Evolutionary conservation across 2,113 vertebrate genomes (phyloP).

Genomic region (Labrus mixtus): DNA sequence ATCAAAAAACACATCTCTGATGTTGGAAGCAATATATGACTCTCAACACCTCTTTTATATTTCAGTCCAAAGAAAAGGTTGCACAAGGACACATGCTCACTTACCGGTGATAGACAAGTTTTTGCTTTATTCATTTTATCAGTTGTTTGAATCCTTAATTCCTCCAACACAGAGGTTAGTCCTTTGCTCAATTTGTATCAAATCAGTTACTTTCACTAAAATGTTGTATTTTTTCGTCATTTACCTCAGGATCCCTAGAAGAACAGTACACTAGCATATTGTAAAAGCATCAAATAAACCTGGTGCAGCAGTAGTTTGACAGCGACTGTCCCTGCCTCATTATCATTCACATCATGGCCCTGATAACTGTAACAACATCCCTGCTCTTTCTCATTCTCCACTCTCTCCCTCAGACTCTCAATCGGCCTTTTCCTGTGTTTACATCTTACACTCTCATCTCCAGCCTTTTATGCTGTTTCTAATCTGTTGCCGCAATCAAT

Average conservation of each 20-base stretch:
- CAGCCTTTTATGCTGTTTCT: not conserved
- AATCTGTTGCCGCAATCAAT: slow-evolving; percentile 31
- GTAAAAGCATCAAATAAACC: slow-evolving; percentile 16
- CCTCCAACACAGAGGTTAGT: not conserved
- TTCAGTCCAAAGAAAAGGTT: not conserved
- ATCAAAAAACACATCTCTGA: not conserved
- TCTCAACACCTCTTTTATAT: not conserved
- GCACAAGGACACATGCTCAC: not conserved
- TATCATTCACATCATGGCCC: slow-evolving; percentile 33
- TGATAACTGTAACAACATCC: slow-evolving; percentile 16
- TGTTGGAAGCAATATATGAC: not conserved
- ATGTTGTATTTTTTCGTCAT: not conserved
- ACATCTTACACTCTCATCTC: not conserved
- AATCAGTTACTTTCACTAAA: not conserved
- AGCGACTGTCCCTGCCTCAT: slow-evolving; percentile 8
- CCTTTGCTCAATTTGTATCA: not conserved
- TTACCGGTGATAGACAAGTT: not conserved
- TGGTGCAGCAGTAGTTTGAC: not conserved
- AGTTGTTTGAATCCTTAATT: not conserved
- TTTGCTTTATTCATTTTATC: not conserved
- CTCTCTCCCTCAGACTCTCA: slow-evolving; percentile 1
- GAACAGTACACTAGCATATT: not conserved
- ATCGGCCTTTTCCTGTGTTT: not conserved
- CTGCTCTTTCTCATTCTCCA: not conserved
- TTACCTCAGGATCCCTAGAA: not conserved